phyloP scores from a whole-genome alignment of 1,140 invertebrate genomes.

The Pogonognathellus flavescens region DNA sequence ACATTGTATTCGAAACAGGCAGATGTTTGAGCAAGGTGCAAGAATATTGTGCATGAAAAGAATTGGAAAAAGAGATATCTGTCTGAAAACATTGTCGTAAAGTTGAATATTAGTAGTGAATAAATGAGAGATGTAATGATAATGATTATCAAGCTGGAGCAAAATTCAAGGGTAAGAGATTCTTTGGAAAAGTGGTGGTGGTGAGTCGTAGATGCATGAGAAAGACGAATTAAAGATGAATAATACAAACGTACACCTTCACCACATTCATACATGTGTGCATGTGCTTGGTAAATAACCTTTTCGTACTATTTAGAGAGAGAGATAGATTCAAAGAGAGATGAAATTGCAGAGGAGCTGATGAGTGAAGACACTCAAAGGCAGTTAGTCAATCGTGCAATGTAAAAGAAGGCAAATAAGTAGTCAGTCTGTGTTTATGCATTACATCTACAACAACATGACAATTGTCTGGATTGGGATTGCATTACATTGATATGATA shows the following conservation, averaged over 20 bases:
- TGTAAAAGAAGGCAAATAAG: neutral
- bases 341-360: conserved; percentile 38
- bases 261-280: no score
- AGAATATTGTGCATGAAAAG: conserved; percentile 31
- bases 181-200: conserved; percentile 24
- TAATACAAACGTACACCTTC: conserved; percentile 2
- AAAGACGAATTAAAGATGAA: conserved; percentile 22
- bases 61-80: neutral
- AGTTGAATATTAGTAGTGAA: neutral
- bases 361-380: neutral
- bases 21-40: conserved; percentile 4
- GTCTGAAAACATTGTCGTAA: neutral
- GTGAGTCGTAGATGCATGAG: conserved; percentile 5
- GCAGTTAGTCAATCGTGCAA: neutral
- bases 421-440: neutral
- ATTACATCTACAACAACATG: no score
- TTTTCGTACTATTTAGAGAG: neutral
- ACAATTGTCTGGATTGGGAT: no score
- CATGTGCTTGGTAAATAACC: no score
- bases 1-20: conserved; percentile 25
- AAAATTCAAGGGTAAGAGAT: conserved; percentile 46
- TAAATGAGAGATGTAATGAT: conserved; percentile 47
- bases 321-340: neutral
- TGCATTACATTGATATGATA: neutral
- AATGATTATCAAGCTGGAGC: conserved; percentile 40